These are phyloP conservation scores for Bimastos eiseni DNA, from an alignment of 2,888 invertebrate species.

Conservation along the genomic window DNA sequence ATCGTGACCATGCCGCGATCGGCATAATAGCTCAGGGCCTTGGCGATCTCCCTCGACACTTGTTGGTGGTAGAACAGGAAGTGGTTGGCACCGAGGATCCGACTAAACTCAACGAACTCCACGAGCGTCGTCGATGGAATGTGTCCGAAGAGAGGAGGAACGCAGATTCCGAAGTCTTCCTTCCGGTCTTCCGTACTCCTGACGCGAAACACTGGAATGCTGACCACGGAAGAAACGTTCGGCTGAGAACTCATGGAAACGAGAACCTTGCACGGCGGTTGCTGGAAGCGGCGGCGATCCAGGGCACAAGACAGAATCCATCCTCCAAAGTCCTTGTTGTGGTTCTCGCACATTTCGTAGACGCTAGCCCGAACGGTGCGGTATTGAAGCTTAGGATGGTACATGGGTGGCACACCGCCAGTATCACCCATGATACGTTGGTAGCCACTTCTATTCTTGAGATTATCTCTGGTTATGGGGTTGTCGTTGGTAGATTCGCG, in stretches of 20 bases:
- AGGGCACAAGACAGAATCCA: conserved; percentile 55
- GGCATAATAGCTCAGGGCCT: conserved; percentile 50
- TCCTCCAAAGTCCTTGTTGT: conserved; percentile 56
- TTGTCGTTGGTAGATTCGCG: neutral
- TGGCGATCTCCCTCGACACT: conserved; percentile 46
- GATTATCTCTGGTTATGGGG: neutral
- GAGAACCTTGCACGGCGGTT: conserved; percentile 27
- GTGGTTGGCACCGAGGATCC: conserved; percentile 52
- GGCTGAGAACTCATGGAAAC: neutral
- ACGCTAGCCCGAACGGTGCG: conserved; percentile 37
- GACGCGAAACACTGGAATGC: conserved; percentile 17
- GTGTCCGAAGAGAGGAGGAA: conserved; percentile 58
- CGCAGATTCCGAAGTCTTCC: conserved; percentile 51
- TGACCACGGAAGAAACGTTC: neutral
- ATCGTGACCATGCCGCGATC: conserved; percentile 47
- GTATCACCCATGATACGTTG: neutral
- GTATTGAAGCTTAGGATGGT: neutral
- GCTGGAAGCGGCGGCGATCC: neutral
- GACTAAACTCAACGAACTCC: conserved; percentile 57
- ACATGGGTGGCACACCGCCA: neutral
- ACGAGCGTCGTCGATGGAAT: conserved; percentile 51
- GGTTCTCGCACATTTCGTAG: conserved; percentile 61
- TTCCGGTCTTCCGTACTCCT: neutral
- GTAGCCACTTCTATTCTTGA: neutral
- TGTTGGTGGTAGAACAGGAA: conserved; percentile 54